Conservation (phyloP, 2,888 invertebrate genomes). For the Pammene aurita region DNA sequence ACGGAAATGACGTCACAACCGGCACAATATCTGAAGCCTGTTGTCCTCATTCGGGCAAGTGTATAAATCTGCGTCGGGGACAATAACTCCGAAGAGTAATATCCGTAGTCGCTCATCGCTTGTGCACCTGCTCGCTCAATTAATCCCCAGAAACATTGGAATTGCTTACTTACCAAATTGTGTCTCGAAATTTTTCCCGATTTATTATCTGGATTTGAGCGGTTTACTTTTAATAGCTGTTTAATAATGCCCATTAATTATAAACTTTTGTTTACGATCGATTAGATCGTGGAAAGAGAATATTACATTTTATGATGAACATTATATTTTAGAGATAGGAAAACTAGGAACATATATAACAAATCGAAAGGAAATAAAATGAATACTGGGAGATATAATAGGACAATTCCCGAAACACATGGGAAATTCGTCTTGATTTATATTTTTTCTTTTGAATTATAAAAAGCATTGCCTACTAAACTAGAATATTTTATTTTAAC, state of each 20-base stretch:
- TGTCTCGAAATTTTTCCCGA: slow-evolving; percentile 41
- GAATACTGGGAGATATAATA: too few species aligned
- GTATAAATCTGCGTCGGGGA: slow-evolving; percentile 43
- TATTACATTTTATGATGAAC: not conserved
- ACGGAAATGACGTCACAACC: slow-evolving; percentile 13
- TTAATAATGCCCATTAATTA: slow-evolving; percentile 9
- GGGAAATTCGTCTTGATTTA: too few species aligned
- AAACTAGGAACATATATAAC: not conserved
- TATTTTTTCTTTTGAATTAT: too few species aligned
- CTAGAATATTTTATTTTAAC: too few species aligned
- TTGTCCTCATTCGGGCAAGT: slow-evolving; percentile 24
- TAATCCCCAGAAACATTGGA: slow-evolving; percentile 44
- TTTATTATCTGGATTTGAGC: slow-evolving; percentile 28
- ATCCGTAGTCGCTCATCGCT: slow-evolving; percentile 53
- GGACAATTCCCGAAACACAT: too few species aligned
- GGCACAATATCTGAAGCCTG: slow-evolving; percentile 6
- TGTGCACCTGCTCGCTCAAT: slow-evolving; percentile 58
- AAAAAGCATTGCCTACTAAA: too few species aligned
- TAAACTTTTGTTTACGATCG: not conserved
- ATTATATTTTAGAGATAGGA: not conserved
- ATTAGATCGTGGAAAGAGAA: too few species aligned
- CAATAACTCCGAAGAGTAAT: slow-evolving; percentile 66
- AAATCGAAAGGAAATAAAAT: not conserved
- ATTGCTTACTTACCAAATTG: slow-evolving; percentile 42
- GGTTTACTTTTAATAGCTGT: slow-evolving; percentile 1